Conservation (phyloP, 2,113 vertebrate species). For the Burhinus bistriatus region DNA sequence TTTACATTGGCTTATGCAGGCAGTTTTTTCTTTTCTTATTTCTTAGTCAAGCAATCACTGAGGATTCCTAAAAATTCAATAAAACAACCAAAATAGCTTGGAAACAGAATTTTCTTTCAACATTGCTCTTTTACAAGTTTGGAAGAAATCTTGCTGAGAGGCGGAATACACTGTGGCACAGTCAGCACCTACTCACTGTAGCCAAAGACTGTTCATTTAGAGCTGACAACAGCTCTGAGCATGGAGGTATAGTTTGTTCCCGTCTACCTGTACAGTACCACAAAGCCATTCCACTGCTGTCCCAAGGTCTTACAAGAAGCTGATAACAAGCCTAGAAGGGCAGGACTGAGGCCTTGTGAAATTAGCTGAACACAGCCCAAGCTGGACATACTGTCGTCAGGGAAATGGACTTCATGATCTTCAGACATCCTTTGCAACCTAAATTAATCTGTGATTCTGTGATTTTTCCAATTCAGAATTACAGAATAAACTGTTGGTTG, state of each 20-base stretch:
- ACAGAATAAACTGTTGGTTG: not conserved
- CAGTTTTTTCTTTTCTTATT: not conserved
- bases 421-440: not conserved
- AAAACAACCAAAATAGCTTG: not conserved
- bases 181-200: not conserved
- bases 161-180: not conserved
- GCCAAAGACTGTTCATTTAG: not conserved
- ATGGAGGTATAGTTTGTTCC: fast-evolving
- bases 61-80: not conserved
- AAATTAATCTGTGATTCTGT: not conserved
- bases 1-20: not conserved
- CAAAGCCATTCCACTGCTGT: not conserved
- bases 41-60: not conserved
- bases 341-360: not conserved
- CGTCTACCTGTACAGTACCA: not conserved
- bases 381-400: not conserved
- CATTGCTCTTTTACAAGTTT: not conserved
- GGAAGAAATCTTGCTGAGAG: not conserved
- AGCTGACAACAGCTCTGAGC: not conserved
- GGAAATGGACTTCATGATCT: not conserved
- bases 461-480: not conserved
- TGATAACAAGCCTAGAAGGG: not conserved
- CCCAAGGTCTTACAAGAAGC: not conserved
- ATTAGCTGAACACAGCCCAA: not conserved
- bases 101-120: not conserved